A percentile compares a stretch with the other conserved stretches of the same genome.
These are phyloP conservation scores for Acyrthosiphon pisum DNA, from an alignment of 1,140 invertebrate genomes.

Conservation along the genomic window DNA sequence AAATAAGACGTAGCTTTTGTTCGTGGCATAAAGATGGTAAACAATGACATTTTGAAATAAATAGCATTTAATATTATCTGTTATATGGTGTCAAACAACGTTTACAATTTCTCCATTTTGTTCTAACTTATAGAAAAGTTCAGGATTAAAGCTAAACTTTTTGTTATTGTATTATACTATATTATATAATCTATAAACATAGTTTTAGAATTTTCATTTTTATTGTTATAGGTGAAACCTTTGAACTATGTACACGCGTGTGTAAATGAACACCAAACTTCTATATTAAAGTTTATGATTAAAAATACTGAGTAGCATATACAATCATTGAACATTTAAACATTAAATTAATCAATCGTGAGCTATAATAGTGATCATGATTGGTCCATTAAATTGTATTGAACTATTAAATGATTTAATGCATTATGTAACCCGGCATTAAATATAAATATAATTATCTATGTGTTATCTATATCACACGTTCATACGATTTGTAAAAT, in stretches of 20 bases:
- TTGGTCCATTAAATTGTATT: not conserved
- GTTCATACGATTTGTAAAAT: too few species aligned
- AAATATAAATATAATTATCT: not conserved
- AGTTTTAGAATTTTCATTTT: conserved; percentile 7
- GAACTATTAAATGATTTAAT: not conserved
- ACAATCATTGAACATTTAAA: not conserved
- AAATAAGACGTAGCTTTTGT: not conserved
- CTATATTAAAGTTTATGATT: not conserved
- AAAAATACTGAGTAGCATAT: not conserved
- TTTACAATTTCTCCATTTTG: not conserved
- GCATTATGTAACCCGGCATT: not conserved
- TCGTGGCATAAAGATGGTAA: not conserved
- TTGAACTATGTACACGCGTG: not conserved
- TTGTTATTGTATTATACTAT: not conserved
- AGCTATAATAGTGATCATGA: not conserved
- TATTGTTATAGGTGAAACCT: not conserved
- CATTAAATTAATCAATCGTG: not conserved
- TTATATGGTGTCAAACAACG: not conserved
- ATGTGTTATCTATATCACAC: too few species aligned
- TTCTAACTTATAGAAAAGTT: not conserved
- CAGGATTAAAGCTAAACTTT: not conserved
- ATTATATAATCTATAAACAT: not conserved
- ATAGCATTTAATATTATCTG: not conserved
- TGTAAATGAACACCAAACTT: not conserved
- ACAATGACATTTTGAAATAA: conserved; percentile 1